These are phyloP conservation scores for Synaphobranchus kaupii DNA, from an alignment of 2,797 vertebrate species.

Conservation along the genomic window DNA sequence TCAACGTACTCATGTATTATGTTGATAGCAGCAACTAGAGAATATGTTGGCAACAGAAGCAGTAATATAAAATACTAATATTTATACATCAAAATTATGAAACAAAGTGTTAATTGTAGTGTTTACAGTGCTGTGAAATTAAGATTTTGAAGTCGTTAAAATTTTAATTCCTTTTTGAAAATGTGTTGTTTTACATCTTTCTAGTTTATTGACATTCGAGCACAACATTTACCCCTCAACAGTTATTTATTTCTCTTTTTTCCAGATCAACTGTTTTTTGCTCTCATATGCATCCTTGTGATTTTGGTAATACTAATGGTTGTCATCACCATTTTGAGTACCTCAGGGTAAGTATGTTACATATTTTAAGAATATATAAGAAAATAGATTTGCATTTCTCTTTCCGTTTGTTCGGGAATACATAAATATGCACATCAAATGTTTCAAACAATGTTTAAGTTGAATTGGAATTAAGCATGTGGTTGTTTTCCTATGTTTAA, in stretches of 20 bases:
- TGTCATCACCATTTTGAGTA: slow-evolving; percentile 72
- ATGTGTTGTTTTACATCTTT: not conserved
- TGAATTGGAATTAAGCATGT: not conserved
- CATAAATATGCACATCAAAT: not conserved
- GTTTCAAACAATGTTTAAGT: not conserved
- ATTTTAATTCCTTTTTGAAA: not conserved
- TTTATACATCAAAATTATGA: not conserved
- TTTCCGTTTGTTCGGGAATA: not conserved
- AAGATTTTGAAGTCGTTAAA: not conserved
- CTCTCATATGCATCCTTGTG: slow-evolving; percentile 67
- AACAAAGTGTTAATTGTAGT: not conserved
- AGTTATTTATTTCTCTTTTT: slow-evolving; percentile 31
- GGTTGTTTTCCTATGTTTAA: not conserved
- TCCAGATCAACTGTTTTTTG: slow-evolving; percentile 70
- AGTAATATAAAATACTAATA: not conserved
- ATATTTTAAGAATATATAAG: not conserved
- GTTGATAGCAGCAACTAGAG: not conserved
- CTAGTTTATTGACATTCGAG: not conserved
- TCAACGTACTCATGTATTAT: not conserved
- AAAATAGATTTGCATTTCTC: not conserved
- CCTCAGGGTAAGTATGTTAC: slow-evolving; percentile 76
- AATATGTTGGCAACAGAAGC: slow-evolving; percentile 9
- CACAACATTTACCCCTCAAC: not conserved
- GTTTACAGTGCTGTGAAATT: not conserved
- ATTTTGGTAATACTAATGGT: slow-evolving; percentile 71